Conservation (phyloP, 2,797 vertebrate genomes). For the Bufotes viridis region DNA sequence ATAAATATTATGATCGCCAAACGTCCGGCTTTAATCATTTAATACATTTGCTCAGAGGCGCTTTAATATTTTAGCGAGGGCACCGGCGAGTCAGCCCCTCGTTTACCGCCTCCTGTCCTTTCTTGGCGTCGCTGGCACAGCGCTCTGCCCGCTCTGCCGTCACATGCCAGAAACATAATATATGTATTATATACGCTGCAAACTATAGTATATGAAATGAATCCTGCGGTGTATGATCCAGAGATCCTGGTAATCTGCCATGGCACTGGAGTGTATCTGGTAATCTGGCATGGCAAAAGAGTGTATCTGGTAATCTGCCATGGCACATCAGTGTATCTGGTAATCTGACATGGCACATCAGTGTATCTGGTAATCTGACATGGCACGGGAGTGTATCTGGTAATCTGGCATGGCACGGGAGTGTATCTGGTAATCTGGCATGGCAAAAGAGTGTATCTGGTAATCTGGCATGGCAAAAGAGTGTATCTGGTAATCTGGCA, state of each 20-base stretch:
- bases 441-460: too few species aligned
- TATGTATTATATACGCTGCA: background rate
- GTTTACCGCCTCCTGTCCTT: background rate
- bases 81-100: background rate
- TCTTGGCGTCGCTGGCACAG: background rate
- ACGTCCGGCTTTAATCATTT: conserved; percentile 30
- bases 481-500: too few species aligned
- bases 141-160: background rate
- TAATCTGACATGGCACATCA: too few species aligned
- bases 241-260: background rate
- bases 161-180: background rate
- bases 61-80: conserved; percentile 43
- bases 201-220: background rate
- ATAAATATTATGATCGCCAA: conserved; percentile 39
- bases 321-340: too few species aligned
- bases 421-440: too few species aligned
- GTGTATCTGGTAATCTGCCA: too few species aligned
- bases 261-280: too few species aligned
- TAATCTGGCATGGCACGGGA: too few species aligned
- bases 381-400: too few species aligned
- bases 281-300: too few species aligned
- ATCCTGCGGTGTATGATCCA: background rate
- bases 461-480: too few species aligned
- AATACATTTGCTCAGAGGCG: background rate
- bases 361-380: too few species aligned